Base-by-base conservation (phyloP, 2,113 vertebrate species). In the Electrona antarctica region DNA sequence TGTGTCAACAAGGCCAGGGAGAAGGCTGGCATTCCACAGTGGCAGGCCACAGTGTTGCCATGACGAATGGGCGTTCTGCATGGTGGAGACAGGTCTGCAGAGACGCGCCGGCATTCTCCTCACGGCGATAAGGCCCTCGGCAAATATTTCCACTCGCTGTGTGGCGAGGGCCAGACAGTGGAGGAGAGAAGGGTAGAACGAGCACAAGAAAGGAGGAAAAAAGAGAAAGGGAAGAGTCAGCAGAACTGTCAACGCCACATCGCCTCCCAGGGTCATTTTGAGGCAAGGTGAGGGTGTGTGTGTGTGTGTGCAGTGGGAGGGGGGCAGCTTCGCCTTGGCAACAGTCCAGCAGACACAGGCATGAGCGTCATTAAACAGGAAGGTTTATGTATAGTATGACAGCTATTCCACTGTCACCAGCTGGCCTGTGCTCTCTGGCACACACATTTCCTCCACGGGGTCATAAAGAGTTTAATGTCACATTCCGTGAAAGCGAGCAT, bases 121-220 rank as follows among this genome's bases (percentile, higher is more conserved):
- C 50, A 54, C 72, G 79, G 54, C 58, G 72, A 83, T 79, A 88
- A 81, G 76, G 63, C 72, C 14, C 74, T 78, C 15, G 5, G 67
- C 71, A 78, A 83, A 83, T 80, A 83, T 77, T 79, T 85, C 80
- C 67, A 77, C 73, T 59, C 60, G 45, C 66, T 76, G 68, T 73
- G 73, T 63, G 47, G 52, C 59, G 28, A 68, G 62, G 55, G 60
- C 51, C 64, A 64, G 67, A 71, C 64, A 64, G 68, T 63, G 62
- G 72, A 75, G 55, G 58, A 67, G 47, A 67, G 63, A 69, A 58
- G 45, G 47, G 14, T 58, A 10, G 13, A 41, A 41, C 33, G 33
- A 41, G 33, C 33, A 41, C 3, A 6, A 41, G 76, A 47, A 47
- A 50, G 52, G 57, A 15, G 33, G 45, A 64, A 55, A 12, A 28